These are phyloP conservation scores for Mellivora capensis DNA, from an alignment of 2,113 vertebrate genomes.

Conservation along the genomic window DNA sequence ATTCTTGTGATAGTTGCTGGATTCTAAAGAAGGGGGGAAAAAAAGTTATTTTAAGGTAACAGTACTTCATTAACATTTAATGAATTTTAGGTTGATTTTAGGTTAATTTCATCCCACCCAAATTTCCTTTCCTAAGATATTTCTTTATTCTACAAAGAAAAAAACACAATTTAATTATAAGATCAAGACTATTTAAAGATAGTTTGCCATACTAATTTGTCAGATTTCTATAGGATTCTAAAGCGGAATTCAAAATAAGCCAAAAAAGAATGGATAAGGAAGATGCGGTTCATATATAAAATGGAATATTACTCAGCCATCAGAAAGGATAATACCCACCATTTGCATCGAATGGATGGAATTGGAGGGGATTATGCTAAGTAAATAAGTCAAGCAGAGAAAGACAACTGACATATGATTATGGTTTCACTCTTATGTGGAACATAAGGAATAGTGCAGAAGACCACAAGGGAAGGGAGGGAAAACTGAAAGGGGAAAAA, in stretches of 20 bases:
- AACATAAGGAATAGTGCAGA: neutral
- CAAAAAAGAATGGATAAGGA: neutral
- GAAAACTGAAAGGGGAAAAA: neutral
- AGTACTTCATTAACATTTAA: conserved; percentile 47
- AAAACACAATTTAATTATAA: neutral
- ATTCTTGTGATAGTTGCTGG: conserved; percentile 99
- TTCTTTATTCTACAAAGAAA: neutral
- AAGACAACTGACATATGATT: too few relatives aligned
- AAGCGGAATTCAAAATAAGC: conserved; percentile 9
- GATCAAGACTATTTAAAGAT: neutral
- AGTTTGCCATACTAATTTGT: neutral
- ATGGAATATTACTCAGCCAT: neutral
- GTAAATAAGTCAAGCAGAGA: neutral
- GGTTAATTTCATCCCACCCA: conserved; percentile 5
- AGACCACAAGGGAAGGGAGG: neutral
- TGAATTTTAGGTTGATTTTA: conserved; percentile 20
- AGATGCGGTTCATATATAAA: neutral
- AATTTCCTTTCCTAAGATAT: conserved; percentile 13
- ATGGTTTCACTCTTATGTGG: neutral
- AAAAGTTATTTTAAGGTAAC: conserved; percentile 59
- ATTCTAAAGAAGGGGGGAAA: conserved; percentile 86
- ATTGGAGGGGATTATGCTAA: neutral
- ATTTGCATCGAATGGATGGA: neutral
- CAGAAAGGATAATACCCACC: neutral
- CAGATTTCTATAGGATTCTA: neutral